These are phyloP conservation scores for Platalea minor DNA, from an alignment of 2,797 vertebrate species.

Conservation along the genomic window DNA sequence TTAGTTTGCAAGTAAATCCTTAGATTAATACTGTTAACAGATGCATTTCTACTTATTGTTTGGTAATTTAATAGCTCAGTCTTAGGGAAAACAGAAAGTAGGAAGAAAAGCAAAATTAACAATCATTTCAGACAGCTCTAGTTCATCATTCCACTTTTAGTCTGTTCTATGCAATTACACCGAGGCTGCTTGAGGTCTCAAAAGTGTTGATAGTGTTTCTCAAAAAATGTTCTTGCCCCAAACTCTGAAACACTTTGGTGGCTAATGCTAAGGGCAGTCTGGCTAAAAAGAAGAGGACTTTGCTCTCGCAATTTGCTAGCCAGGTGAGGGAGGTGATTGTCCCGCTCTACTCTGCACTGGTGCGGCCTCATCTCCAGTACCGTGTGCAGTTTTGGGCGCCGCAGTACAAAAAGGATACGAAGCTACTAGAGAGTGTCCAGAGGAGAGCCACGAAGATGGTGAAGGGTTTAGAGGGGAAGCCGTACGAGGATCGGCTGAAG, in stretches of 20 bases:
- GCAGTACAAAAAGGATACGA: too few species aligned
- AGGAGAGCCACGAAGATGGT: too few species aligned
- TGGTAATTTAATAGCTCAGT: not conserved
- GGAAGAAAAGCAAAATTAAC: conserved; percentile 3
- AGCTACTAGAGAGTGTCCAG: too few species aligned
- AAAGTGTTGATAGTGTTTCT: not conserved
- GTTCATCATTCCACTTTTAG: conserved; percentile 15
- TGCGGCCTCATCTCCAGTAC: too few species aligned
- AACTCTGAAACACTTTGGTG: not conserved
- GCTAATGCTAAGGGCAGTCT: not conserved
- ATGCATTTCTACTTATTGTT: not conserved
- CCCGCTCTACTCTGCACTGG: too few species aligned
- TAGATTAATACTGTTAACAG: not conserved
- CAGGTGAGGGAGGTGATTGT: too few species aligned
- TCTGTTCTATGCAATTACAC: not conserved
- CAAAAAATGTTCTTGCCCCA: not conserved
- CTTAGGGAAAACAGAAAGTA: not conserved
- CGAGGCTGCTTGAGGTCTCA: not conserved
- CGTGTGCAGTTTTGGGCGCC: too few species aligned
- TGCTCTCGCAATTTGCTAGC: too few species aligned
- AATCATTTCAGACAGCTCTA: conserved; percentile 11
- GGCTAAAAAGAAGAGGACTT: not conserved
- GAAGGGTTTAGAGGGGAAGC: too few species aligned
- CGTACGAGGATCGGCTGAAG: too few species aligned
- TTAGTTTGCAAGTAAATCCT: conserved; percentile 20